Conservation (phyloP, 2,888 invertebrate species). For the Glyphotaelius pellucidus region DNA sequence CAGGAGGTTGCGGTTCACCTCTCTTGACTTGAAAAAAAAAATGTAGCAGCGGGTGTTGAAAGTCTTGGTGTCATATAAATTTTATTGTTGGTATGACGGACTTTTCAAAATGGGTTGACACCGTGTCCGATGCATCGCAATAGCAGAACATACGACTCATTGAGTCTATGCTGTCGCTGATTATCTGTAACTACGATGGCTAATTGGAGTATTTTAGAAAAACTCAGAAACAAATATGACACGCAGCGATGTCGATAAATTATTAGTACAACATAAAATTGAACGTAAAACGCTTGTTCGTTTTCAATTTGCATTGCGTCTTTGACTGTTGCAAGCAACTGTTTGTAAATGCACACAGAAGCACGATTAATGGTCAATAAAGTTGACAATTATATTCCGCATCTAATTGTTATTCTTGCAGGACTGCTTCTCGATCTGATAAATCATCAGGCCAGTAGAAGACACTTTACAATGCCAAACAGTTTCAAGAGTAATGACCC, state of each 20-base stretch:
- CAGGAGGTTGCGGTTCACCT: not conserved
- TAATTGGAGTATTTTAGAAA: not conserved
- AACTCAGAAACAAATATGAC: not conserved
- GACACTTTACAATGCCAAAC: constrained; percentile 15
- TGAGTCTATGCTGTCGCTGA: not conserved
- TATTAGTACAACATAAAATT: not conserved
- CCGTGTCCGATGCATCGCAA: not conserved
- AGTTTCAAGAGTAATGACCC: constrained; percentile 23
- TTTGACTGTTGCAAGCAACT: not conserved
- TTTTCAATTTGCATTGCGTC: not conserved
- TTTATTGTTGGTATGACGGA: not conserved
- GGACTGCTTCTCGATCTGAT: constrained; percentile 7
- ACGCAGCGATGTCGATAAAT: not conserved
- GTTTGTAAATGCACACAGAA: constrained; percentile 2
- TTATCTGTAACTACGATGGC: not conserved
- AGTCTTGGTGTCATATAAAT: not conserved
- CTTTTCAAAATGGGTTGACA: no score
- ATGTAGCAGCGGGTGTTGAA: not conserved
- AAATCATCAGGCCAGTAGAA: not conserved
- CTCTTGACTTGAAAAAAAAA: not conserved
- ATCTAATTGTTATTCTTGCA: constrained; percentile 32
- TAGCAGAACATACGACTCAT: not conserved
- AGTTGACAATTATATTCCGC: not conserved
- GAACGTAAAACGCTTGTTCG: not conserved
- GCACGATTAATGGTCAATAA: not conserved